These are phyloP conservation scores for Anarrhichthys ocellatus DNA, from an alignment of 2,113 vertebrate species.

Conservation along the genomic window DNA sequence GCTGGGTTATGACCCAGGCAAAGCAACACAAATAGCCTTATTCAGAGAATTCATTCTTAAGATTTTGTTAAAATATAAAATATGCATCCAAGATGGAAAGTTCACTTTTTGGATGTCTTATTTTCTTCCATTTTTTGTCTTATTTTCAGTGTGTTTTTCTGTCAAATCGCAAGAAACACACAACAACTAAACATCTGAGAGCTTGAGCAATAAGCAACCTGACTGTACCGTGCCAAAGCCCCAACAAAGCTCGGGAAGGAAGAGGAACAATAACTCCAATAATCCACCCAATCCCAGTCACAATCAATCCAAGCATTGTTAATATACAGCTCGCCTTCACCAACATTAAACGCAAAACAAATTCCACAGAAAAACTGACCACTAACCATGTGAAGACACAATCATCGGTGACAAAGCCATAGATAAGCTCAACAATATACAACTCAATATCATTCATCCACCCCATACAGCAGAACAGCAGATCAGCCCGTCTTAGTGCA, in stretches of 20 bases:
- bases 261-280: background rate
- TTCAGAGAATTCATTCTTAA: background rate
- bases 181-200: background rate
- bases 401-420: background rate
- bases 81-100: background rate
- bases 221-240: background rate
- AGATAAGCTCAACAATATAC: background rate
- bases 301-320: background rate
- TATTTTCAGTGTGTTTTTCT: background rate
- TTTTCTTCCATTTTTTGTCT: background rate
- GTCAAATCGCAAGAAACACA: background rate
- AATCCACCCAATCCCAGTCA: background rate
- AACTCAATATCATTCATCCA: too few relatives aligned
- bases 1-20: background rate
- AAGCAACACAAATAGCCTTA: background rate
- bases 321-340: background rate
- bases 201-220: background rate
- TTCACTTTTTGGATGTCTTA: background rate
- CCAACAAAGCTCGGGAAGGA: conserved; percentile 1
- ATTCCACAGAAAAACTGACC: background rate
- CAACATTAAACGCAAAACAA: background rate
- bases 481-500: background rate
- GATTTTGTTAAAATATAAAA: background rate
- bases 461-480: background rate
- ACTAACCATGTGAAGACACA: background rate